A percentile compares a stretch with the other conserved stretches of the same genome.
These are phyloP conservation scores for Sebastes minor DNA, from an alignment of 2,797 vertebrate genomes.

Conservation along the genomic window DNA sequence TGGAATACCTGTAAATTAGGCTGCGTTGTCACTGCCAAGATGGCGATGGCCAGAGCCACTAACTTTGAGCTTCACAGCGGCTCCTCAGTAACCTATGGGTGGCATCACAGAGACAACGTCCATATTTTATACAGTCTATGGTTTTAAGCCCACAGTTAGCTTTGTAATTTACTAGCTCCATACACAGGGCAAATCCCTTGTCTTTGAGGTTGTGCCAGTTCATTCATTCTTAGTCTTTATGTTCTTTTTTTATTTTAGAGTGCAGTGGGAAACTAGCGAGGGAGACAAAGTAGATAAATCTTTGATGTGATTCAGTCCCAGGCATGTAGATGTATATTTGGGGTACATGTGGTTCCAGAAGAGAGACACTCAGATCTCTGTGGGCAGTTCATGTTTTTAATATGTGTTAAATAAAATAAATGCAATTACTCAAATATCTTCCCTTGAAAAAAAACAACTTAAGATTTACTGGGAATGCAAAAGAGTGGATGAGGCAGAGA, in stretches of 20 bases:
- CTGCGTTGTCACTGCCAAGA: no score
- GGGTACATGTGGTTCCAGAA: neutral
- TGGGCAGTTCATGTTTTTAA: neutral
- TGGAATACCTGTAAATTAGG: no score
- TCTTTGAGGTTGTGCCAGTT: neutral
- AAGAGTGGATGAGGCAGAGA: neutral
- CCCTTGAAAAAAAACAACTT: rapidly evolving
- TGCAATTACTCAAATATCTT: neutral
- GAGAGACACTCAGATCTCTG: neutral
- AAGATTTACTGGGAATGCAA: neutral
- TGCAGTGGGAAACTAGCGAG: neutral
- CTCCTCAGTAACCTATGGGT: no score
- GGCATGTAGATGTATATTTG: neutral
- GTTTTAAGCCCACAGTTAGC: neutral
- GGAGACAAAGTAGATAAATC: slow-evolving; percentile 5
- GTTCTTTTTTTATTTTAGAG: neutral
- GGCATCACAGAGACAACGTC: neutral
- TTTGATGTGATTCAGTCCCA: neutral
- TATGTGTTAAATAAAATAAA: neutral
- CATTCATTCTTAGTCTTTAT: neutral
- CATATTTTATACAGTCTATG: no score
- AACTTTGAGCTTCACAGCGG: no score
- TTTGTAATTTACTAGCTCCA: neutral
- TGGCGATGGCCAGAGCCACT: rapidly evolving
- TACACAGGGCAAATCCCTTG: neutral